Percentiles rank a stretch among this genome's conserved stretches.
Conservation (phyloP, 1,140 invertebrate genomes). For the Propsilocerus akamusi region DNA sequence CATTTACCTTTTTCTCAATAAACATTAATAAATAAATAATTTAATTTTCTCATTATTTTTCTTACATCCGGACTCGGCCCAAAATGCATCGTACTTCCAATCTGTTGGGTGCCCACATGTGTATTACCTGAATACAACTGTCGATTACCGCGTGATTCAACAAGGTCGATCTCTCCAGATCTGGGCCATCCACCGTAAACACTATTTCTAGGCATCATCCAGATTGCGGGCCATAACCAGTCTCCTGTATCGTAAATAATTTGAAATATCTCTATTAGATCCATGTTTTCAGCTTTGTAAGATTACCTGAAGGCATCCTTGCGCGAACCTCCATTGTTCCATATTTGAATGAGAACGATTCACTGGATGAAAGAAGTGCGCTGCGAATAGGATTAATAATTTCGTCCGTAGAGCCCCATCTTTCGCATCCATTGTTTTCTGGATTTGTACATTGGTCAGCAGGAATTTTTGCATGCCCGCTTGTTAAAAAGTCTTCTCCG, state of each 20-base stretch:
- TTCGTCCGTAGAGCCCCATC: constrained; percentile 23
- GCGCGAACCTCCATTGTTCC: constrained; percentile 42
- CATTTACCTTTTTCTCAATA: too few relatives aligned
- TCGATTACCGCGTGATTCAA: constrained; percentile 37
- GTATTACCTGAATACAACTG: constrained; percentile 27
- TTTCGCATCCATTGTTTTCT: constrained; percentile 26
- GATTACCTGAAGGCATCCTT: constrained; percentile 43
- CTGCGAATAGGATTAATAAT: constrained; percentile 41
- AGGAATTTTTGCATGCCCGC: background rate
- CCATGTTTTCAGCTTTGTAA: too few relatives aligned
- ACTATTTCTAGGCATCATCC: constrained; percentile 36
- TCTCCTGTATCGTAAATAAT: too few relatives aligned
- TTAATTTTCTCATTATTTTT: too few relatives aligned
- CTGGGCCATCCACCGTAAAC: constrained; percentile 33
- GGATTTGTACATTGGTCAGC: constrained; percentile 35
- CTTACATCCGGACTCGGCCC: constrained; percentile 33
- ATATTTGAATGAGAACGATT: constrained; percentile 36
- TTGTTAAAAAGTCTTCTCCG: constrained; percentile 20
- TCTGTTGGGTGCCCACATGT: constrained; percentile 35
- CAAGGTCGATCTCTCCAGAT: constrained; percentile 34
- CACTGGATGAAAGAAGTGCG: constrained; percentile 34
- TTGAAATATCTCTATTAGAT: too few relatives aligned
- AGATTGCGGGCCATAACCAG: constrained; percentile 53
- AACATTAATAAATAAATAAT: too few relatives aligned
- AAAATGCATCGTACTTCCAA: constrained; percentile 39